Conservation (phyloP, 2,888 invertebrate species). For the Calliphora vomitoria region DNA sequence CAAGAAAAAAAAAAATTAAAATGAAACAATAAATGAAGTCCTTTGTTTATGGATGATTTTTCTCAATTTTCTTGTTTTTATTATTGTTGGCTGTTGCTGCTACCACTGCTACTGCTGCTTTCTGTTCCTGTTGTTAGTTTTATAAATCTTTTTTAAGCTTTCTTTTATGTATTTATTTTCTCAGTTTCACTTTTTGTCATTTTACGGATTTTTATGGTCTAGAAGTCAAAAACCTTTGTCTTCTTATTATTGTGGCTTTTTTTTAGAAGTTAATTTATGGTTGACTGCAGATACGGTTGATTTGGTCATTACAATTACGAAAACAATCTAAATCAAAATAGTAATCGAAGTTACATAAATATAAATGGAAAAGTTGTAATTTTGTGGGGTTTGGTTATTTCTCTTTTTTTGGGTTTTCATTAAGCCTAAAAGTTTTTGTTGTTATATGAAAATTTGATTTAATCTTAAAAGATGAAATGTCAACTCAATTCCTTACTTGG, state of each 20-base stretch:
- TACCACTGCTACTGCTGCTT: neutral
- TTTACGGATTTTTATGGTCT: constrained; percentile 20
- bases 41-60: constrained; percentile 16
- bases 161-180: constrained; percentile 20
- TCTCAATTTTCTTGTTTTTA: constrained; percentile 3
- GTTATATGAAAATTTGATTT: neutral
- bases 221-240: constrained; percentile 46
- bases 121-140: constrained; percentile 30
- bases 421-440: neutral
- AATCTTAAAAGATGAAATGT: neutral
- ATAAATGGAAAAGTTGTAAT: neutral
- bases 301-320: constrained; percentile 37
- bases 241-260: constrained; percentile 2
- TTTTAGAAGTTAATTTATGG: constrained; percentile 47
- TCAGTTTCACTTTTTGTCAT: constrained; percentile 19
- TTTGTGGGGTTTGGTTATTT: neutral
- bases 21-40: constrained; percentile 4
- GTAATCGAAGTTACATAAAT: constrained; percentile 1
- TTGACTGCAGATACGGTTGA: constrained; percentile 42
- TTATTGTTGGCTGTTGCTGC: neutral
- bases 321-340: constrained; percentile 15
- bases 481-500: neutral
- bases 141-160: constrained; percentile 62
- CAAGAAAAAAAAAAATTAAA: constrained; percentile 9
- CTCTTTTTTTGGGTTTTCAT: neutral